A percentile compares a stretch with the other conserved stretches of the same genome.
Conservation (phyloP, 2,113 vertebrate genomes). For the Onychostoma macrolepis region DNA sequence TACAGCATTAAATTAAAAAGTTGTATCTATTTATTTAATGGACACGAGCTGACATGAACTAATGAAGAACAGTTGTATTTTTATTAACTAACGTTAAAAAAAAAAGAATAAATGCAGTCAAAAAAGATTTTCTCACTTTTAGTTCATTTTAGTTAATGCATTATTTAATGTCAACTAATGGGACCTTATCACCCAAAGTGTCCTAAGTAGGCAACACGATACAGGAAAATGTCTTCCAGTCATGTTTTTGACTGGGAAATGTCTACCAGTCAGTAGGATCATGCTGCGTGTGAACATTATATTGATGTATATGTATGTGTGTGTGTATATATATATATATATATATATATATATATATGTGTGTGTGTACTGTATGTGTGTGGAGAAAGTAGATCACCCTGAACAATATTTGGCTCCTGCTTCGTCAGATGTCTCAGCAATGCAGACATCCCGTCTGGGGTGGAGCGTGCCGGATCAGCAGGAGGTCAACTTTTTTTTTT, state of each 20-base stretch:
- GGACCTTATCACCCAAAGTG: not conserved
- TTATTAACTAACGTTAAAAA: not conserved
- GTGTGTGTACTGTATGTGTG: not conserved
- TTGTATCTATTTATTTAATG: no score
- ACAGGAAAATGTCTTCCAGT: not conserved
- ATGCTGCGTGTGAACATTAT: not conserved
- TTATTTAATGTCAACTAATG: not conserved
- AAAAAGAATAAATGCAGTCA: not conserved
- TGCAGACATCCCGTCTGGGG: slow-evolving; percentile 69
- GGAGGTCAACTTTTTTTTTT: slow-evolving; percentile 43
- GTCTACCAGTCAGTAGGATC: not conserved
- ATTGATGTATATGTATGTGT: not conserved
- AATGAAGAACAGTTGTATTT: not conserved
- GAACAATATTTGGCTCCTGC: slow-evolving; percentile 59
- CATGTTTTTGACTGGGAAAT: not conserved
- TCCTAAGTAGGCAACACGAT: not conserved
- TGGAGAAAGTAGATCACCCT: slow-evolving; percentile 36
- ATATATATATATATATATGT: not conserved
- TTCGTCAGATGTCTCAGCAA: slow-evolving; percentile 58
- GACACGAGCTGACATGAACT: not conserved
- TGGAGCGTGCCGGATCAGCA: slow-evolving; percentile 51
- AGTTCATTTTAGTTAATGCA: not conserved
- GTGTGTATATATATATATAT: not conserved
- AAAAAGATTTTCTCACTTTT: no score
- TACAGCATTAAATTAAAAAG: no score